phyloP scores from a whole-genome alignment of 2,888 invertebrate species.

The Ormyrus rosae region DNA sequence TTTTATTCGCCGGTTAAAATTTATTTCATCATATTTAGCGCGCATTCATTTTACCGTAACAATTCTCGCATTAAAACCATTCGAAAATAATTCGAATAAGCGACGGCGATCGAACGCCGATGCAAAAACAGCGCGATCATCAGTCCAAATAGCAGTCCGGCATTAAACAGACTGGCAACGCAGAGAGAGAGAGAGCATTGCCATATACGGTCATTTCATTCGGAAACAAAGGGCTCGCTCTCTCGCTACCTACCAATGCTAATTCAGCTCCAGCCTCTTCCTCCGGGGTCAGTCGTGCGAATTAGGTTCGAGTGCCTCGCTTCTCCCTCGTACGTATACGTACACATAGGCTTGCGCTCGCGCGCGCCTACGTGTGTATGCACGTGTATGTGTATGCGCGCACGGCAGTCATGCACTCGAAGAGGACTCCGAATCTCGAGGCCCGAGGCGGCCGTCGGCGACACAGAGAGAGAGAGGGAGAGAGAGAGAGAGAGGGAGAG shows the following conservation, averaged over 20 bases:
- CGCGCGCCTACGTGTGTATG: too few species aligned
- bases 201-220: neutral
- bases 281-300: constrained; percentile 4
- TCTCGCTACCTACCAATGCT: neutral
- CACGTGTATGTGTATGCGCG: too few species aligned
- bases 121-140: too few species aligned
- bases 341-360: too few species aligned
- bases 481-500: constrained; percentile 42
- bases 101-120: too few species aligned
- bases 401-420: neutral
- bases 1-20: too few species aligned
- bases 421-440: constrained; percentile 33
- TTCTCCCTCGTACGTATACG: neutral
- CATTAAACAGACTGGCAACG: too few species aligned
- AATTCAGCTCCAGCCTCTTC: neutral
- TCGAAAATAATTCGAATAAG: too few species aligned
- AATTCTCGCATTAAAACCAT: too few species aligned
- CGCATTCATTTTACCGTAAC: too few species aligned
- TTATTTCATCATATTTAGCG: too few species aligned
- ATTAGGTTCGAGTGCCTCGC: neutral
- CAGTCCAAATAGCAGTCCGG: too few species aligned
- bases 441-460: constrained; percentile 1
- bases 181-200: neutral
- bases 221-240: constrained; percentile 4
- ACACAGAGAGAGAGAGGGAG: neutral